Conservation (phyloP, 2,797 vertebrate genomes). For the Erithacus rubecula region DNA sequence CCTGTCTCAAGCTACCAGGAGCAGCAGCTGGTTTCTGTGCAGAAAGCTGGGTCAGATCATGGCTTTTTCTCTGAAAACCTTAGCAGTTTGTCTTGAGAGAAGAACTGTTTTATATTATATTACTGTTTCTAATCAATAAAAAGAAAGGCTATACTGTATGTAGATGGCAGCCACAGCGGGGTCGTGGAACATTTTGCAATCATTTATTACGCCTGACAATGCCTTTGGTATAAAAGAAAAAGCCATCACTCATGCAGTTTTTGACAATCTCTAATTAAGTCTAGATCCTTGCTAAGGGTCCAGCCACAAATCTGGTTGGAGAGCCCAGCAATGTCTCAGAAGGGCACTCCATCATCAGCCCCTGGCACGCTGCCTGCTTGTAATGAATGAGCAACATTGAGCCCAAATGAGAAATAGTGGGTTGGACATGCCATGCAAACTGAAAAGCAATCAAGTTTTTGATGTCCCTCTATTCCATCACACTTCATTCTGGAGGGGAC, state of each 20-base stretch:
- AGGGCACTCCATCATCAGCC: slow-evolving; percentile 39
- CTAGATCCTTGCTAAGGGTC: not conserved
- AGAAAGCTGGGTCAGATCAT: not conserved
- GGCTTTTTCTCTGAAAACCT: not conserved
- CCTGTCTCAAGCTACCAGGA: not conserved
- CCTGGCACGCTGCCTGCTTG: not conserved
- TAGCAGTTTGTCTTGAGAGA: not conserved
- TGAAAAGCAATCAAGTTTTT: slow-evolving; percentile 3
- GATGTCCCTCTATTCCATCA: slow-evolving; percentile 22
- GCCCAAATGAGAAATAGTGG: not conserved
- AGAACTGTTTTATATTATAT: not conserved
- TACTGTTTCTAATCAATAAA: slow-evolving; percentile 29
- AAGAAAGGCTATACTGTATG: not conserved
- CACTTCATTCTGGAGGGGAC: slow-evolving; percentile 15
- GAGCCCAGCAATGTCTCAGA: slow-evolving; percentile 8
- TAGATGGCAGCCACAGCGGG: not conserved
- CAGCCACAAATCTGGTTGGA: slow-evolving; percentile 26
- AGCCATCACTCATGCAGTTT: slow-evolving; percentile 1
- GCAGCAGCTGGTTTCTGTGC: not conserved
- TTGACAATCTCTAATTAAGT: slow-evolving; percentile 44
- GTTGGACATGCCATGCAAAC: not conserved
- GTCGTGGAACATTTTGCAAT: not conserved
- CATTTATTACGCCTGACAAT: slow-evolving; percentile 36
- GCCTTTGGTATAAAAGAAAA: not conserved
- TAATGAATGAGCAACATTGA: slow-evolving; percentile 7